A percentile compares a stretch with the other conserved stretches of the same genome.
These are phyloP conservation scores for Zosterops pallidus DNA, from an alignment of 2,113 vertebrate genomes.

Conservation along the genomic window DNA sequence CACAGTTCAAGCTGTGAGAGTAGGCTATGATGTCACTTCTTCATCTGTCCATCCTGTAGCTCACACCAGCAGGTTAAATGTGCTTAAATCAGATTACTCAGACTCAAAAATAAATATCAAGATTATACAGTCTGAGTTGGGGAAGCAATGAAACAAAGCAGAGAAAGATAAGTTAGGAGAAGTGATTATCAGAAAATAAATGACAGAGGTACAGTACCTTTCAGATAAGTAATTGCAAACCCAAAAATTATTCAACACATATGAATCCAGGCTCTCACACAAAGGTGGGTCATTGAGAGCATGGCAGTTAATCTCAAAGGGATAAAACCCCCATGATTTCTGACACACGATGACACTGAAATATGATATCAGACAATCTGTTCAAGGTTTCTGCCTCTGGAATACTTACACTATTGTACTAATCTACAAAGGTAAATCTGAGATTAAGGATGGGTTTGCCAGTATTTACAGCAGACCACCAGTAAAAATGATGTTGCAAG, in stretches of 20 bases:
- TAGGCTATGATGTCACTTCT: background rate
- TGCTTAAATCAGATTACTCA: background rate
- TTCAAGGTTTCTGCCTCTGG: background rate
- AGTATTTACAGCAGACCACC: background rate
- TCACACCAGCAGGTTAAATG: background rate
- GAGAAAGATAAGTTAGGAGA: background rate
- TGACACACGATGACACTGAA: background rate
- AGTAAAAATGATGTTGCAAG: background rate
- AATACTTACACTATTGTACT: background rate
- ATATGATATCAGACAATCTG: rapidly evolving
- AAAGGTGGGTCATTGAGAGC: background rate
- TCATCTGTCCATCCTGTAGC: background rate
- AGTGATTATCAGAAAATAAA: background rate
- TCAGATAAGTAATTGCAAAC: background rate
- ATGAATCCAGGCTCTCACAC: background rate
- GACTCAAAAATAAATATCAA: background rate
- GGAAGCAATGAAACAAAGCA: background rate
- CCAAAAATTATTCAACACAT: background rate
- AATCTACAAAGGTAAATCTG: background rate
- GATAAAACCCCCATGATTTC: background rate
- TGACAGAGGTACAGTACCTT: background rate
- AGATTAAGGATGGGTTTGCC: background rate
- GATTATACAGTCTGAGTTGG: background rate
- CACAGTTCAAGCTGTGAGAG: background rate
- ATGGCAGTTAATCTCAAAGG: background rate